These are phyloP conservation scores for Branchipolynoe longqiensis DNA, from an alignment of 2,888 invertebrate genomes.

Conservation along the genomic window DNA sequence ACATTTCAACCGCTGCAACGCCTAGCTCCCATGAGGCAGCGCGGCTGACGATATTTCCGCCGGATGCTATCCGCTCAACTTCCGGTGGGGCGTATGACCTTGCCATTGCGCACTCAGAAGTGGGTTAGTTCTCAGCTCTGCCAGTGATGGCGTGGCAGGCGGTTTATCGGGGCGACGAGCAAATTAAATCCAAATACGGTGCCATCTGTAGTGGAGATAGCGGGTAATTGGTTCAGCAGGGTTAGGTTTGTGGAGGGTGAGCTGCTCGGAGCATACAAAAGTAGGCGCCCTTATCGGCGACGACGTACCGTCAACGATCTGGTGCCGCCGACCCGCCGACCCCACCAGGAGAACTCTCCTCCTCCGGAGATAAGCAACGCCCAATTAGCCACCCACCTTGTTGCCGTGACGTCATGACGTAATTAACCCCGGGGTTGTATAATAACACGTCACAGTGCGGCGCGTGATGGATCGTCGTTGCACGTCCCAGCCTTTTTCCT, in stretches of 20 bases:
- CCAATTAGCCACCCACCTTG: slow-evolving; percentile 57
- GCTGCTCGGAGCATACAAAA: slow-evolving; percentile 49
- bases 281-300: slow-evolving; percentile 26
- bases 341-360: slow-evolving; percentile 38
- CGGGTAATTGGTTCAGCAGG: slow-evolving; percentile 45
- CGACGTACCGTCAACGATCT: slow-evolving; percentile 44
- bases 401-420: slow-evolving; percentile 50
- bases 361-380: slow-evolving; percentile 13
- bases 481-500: not conserved
- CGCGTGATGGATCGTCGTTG: not conserved
- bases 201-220: slow-evolving; percentile 33
- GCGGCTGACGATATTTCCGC: slow-evolving; percentile 22
- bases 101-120: not conserved
- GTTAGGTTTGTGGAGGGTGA: slow-evolving; percentile 22
- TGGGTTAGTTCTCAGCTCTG: not conserved
- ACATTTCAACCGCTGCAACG: slow-evolving; percentile 23
- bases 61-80: slow-evolving; percentile 12
- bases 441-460: slow-evolving; percentile 30
- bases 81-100: slow-evolving; percentile 26
- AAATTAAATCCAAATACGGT: slow-evolving; percentile 55
- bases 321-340: not conserved
- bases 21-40: not conserved
- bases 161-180: not conserved
- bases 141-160: slow-evolving; percentile 11
- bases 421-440: slow-evolving; percentile 53